Conservation (phyloP, 1,140 invertebrate genomes). For the Chrysopa pallens region DNA sequence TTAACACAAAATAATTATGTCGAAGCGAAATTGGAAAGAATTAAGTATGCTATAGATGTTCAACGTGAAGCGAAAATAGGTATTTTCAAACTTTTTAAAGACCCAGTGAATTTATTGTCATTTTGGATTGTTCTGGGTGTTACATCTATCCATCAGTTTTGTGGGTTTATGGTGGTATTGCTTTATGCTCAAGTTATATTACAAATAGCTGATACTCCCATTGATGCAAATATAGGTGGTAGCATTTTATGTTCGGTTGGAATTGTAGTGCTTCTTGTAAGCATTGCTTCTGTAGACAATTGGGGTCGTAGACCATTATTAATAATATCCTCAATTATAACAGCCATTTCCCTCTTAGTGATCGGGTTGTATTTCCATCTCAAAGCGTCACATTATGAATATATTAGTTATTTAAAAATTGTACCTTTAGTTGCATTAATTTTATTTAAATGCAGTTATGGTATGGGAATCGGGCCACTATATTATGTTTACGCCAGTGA, state of each 20-base stretch:
- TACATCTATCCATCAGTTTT: constrained; percentile 37
- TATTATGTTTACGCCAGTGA: constrained; percentile 11
- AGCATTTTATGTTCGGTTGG: constrained; percentile 34
- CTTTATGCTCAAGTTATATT: constrained; percentile 39
- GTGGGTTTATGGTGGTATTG: constrained; percentile 38
- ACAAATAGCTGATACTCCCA: constrained; percentile 17
- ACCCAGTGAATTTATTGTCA: constrained; percentile 22
- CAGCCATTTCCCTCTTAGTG: not conserved
- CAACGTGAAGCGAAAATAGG: constrained; percentile 12
- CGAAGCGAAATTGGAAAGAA: constrained; percentile 37
- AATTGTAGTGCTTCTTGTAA: constrained; percentile 55
- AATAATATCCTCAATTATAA: not conserved
- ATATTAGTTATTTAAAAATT: not conserved
- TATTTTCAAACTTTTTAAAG: constrained; percentile 22
- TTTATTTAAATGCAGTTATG: constrained; percentile 8
- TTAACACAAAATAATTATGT: constrained; percentile 59
- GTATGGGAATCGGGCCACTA: constrained; percentile 10
- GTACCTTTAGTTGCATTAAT: constrained; percentile 11
- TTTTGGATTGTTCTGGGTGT: constrained; percentile 27
- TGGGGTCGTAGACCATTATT: constrained; percentile 44
- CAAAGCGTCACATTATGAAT: not conserved
- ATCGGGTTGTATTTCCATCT: not conserved
- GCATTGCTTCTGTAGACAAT: constrained; percentile 57
- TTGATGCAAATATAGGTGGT: constrained; percentile 21
- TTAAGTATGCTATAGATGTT: constrained; percentile 12